Evolutionary conservation across 2,888 invertebrate species (phyloP).

Genomic region (Megalurothrips usitatus): DNA sequence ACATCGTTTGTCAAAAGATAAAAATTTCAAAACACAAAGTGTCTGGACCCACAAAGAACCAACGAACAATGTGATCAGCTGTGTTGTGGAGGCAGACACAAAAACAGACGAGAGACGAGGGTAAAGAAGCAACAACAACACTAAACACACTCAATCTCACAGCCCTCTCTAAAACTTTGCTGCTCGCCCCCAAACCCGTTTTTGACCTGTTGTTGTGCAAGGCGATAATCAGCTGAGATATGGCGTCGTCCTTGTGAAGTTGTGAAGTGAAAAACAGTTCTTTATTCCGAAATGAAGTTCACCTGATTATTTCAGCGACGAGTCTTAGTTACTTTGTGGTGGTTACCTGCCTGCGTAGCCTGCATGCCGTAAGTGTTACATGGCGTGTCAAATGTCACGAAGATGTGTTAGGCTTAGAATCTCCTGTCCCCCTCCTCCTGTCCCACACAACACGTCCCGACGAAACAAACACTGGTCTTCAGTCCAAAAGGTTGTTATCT

Average conservation of each 20-base stretch:
- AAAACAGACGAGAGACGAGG: neutral
- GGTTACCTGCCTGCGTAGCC: neutral
- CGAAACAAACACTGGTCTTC: too few species aligned
- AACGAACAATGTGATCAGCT: too few species aligned
- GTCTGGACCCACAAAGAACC: too few species aligned
- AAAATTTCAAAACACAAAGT: too few species aligned
- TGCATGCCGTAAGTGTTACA: too few species aligned
- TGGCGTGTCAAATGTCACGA: too few species aligned
- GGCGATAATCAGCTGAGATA: slow-evolving; percentile 16
- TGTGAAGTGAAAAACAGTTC: neutral
- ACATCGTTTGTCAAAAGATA: too few species aligned
- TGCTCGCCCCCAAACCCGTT: neutral
- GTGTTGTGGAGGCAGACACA: too few species aligned
- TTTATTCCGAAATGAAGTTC: neutral
- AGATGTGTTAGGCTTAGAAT: too few species aligned
- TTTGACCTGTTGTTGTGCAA: neutral
- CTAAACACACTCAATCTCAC: neutral
- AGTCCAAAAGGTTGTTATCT: too few species aligned
- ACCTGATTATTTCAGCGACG: neutral
- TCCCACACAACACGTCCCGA: too few species aligned
- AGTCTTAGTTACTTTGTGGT: neutral
- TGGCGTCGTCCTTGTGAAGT: slow-evolving; percentile 17
- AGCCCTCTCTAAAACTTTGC: neutral
- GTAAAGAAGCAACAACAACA: neutral
- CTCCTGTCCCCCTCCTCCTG: too few species aligned